phyloP scores from a whole-genome alignment of 2,888 invertebrate genomes.

The Drosophila melanosoma region DNA sequence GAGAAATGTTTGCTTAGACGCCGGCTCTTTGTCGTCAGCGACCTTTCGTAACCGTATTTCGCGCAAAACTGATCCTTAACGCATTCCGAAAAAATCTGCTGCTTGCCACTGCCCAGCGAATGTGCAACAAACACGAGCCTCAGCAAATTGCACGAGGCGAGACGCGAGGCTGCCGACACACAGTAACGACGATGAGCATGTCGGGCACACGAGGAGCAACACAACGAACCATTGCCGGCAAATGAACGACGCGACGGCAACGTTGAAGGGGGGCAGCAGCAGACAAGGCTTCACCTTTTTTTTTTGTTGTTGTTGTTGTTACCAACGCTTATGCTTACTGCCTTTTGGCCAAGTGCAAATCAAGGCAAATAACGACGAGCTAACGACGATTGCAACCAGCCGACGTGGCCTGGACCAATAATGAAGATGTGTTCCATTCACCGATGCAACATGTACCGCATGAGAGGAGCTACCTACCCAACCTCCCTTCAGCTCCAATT shows the following conservation, averaged over 20 bases:
- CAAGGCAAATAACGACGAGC: slow-evolving; percentile 59
- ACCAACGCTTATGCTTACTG: slow-evolving; percentile 49
- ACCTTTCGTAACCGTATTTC: slow-evolving; percentile 85
- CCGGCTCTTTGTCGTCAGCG: slow-evolving; percentile 74
- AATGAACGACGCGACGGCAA: slow-evolving; percentile 51
- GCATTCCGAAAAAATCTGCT: slow-evolving; percentile 82
- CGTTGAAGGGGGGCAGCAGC: slow-evolving; percentile 39
- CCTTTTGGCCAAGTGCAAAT: slow-evolving; percentile 59
- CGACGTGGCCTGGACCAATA: slow-evolving; percentile 56
- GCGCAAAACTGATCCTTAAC: slow-evolving; percentile 85
- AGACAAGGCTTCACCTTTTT: slow-evolving; percentile 10
- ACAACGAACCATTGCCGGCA: slow-evolving; percentile 61
- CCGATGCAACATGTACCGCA: slow-evolving; percentile 44
- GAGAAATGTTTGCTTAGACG: slow-evolving; percentile 63
- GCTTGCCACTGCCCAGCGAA: slow-evolving; percentile 69
- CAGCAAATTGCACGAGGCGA: slow-evolving; percentile 72
- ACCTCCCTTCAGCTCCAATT: neutral
- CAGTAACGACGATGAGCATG: slow-evolving; percentile 40
- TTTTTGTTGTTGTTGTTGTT: slow-evolving; percentile 13
- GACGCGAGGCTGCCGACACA: slow-evolving; percentile 48
- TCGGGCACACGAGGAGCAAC: slow-evolving; percentile 52
- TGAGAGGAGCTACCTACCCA: neutral
- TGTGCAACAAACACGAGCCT: slow-evolving; percentile 79
- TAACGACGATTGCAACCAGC: slow-evolving; percentile 50
- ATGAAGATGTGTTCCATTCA: slow-evolving; percentile 54